Conservation (phyloP, 2,113 vertebrate species). For the Gopherus flavomarginatus region DNA sequence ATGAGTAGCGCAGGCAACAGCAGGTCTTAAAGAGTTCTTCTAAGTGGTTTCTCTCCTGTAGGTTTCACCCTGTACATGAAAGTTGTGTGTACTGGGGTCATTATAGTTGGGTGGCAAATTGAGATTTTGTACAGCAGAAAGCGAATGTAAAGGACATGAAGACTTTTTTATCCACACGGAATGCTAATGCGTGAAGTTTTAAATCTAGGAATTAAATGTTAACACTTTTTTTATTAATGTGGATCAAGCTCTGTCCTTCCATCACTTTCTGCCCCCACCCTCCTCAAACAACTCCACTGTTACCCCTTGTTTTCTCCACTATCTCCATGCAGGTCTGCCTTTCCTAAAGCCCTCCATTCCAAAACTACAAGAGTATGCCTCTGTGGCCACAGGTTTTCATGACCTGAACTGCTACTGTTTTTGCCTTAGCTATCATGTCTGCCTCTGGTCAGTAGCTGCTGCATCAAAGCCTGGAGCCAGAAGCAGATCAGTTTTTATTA, state of each 20-base stretch:
- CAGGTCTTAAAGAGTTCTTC: background rate
- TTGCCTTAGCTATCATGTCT: background rate
- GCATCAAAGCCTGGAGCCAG: rapidly evolving
- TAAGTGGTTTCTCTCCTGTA: background rate
- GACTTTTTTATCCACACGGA: background rate
- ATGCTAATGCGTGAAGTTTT: background rate
- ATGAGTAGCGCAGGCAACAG: background rate
- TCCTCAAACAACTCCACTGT: background rate
- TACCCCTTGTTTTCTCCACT: background rate
- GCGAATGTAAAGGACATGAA: background rate
- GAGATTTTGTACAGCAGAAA: rapidly evolving
- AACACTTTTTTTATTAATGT: background rate
- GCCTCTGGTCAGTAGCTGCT: background rate
- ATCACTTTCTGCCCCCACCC: background rate
- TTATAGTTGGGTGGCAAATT: background rate
- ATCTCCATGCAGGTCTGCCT: background rate
- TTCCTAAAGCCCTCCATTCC: background rate
- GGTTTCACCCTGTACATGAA: background rate
- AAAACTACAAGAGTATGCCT: background rate
- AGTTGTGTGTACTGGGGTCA: background rate
- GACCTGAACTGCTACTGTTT: background rate
- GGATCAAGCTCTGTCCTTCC: background rate
- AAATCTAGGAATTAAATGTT: rapidly evolving
- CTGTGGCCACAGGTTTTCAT: background rate
- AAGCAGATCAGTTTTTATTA: background rate